Evolutionary conservation across 2,113 vertebrate species (phyloP).

Genomic region (Capra hircus): DNA sequence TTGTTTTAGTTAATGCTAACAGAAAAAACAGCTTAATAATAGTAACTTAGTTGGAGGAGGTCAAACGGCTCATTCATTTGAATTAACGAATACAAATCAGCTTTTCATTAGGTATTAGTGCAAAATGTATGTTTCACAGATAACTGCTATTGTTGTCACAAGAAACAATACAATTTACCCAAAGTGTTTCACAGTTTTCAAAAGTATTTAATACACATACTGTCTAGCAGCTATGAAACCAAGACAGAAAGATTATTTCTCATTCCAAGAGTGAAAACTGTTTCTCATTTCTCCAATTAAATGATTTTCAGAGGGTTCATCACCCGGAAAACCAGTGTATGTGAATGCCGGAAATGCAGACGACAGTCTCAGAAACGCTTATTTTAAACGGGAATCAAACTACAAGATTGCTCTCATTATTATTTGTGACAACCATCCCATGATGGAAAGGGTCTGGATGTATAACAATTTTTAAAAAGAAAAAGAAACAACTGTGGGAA

Average conservation of each 20-base stretch:
- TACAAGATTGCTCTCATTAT: background rate
- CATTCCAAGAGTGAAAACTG: background rate
- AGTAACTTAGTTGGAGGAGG: background rate
- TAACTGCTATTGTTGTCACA: background rate
- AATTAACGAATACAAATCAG: background rate
- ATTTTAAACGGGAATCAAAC: background rate
- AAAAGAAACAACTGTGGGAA: background rate
- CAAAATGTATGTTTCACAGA: background rate
- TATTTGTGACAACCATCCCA: background rate
- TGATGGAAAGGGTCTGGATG: background rate
- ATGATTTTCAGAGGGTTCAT: background rate
- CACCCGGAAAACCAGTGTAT: background rate
- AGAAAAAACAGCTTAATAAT: background rate
- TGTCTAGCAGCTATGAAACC: background rate
- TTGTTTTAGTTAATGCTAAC: conserved; percentile 6
- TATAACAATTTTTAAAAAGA: background rate
- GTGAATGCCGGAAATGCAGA: conserved; percentile 48
- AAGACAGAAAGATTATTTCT: background rate
- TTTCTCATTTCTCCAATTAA: background rate
- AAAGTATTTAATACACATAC: background rate
- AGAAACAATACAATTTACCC: background rate
- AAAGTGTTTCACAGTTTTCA: background rate
- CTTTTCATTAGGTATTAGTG: background rate
- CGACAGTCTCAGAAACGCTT: background rate
- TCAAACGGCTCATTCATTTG: background rate